These are phyloP conservation scores for Encarsia formosa DNA, from an alignment of 2,888 invertebrate genomes.

Conservation along the genomic window DNA sequence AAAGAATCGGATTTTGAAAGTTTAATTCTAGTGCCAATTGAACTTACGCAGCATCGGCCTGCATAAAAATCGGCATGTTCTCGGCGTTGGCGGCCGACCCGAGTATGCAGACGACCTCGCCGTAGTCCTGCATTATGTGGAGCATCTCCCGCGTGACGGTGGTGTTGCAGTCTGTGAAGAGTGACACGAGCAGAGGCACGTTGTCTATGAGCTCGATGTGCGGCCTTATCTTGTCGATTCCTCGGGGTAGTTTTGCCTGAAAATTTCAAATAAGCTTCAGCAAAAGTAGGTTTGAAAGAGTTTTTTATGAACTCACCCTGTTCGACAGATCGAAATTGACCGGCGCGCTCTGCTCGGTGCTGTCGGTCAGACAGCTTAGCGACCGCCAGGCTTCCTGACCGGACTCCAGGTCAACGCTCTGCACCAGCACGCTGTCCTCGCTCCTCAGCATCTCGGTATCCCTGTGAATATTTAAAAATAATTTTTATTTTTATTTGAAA, in stretches of 20 bases:
- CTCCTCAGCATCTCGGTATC: slow-evolving; percentile 38
- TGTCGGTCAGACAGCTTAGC: slow-evolving; percentile 80
- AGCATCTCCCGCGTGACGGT: slow-evolving; percentile 87
- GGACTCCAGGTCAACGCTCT: slow-evolving; percentile 53
- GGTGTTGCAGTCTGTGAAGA: slow-evolving; percentile 97
- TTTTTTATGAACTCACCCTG: slow-evolving; percentile 63
- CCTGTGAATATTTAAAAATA: slow-evolving; percentile 12
- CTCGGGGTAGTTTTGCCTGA: slow-evolving; percentile 89
- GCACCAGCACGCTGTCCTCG: slow-evolving; percentile 53
- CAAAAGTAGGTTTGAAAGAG: too few relatives aligned
- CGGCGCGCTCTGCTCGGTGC: slow-evolving; percentile 86
- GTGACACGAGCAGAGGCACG: slow-evolving; percentile 91
- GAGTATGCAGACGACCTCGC: slow-evolving; percentile 91
- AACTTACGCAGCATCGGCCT: slow-evolving; percentile 80
- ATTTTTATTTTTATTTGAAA: too few relatives aligned
- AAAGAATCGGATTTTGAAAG: too few relatives aligned
- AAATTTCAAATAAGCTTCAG: too few relatives aligned
- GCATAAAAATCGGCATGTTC: slow-evolving; percentile 89
- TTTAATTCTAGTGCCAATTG: too few relatives aligned
- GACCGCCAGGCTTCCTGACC: slow-evolving; percentile 74
- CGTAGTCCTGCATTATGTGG: slow-evolving; percentile 93
- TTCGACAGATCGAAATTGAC: slow-evolving; percentile 91
- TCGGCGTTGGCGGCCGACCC: slow-evolving; percentile 88
- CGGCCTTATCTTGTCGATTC: slow-evolving; percentile 93
- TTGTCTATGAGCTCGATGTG: slow-evolving; percentile 95